Percentiles rank a stretch among this genome's conserved stretches.
phyloP scores from a whole-genome alignment of 2,113 vertebrate genomes.

The Macroglossus sobrinus region DNA sequence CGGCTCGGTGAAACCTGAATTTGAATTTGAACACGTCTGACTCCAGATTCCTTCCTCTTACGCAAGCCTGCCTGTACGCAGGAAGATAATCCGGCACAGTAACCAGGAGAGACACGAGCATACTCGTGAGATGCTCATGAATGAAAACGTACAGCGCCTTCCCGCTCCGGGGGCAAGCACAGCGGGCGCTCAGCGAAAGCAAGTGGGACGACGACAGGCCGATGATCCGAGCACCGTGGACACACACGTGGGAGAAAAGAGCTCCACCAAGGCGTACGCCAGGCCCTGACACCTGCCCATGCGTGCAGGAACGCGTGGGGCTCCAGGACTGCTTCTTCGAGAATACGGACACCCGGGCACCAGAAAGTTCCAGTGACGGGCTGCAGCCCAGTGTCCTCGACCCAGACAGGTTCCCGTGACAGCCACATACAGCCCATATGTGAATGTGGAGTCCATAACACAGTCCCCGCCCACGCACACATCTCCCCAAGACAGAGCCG shows the following conservation, averaged over 20 bases:
- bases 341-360: neutral
- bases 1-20: neutral
- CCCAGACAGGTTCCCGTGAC: neutral
- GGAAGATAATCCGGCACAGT: neutral
- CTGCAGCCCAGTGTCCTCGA: neutral
- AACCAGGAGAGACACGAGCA: neutral
- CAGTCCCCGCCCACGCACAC: neutral
- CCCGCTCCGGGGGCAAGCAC: neutral
- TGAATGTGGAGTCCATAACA: neutral
- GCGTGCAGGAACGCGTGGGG: neutral
- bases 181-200: neutral
- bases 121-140: neutral
- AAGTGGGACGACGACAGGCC: neutral
- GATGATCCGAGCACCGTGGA: neutral
- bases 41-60: neutral
- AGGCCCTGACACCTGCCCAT: neutral
- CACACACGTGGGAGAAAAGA: neutral
- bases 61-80: neutral
- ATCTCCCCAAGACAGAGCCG: neutral
- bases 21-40: neutral
- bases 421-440: neutral
- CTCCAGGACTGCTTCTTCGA: neutral
- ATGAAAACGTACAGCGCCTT: neutral
- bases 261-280: neutral
- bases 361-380: neutral